These are phyloP conservation scores for Cyrtonyx montezumae DNA, from an alignment of 2,113 vertebrate genomes.

Conservation along the genomic window DNA sequence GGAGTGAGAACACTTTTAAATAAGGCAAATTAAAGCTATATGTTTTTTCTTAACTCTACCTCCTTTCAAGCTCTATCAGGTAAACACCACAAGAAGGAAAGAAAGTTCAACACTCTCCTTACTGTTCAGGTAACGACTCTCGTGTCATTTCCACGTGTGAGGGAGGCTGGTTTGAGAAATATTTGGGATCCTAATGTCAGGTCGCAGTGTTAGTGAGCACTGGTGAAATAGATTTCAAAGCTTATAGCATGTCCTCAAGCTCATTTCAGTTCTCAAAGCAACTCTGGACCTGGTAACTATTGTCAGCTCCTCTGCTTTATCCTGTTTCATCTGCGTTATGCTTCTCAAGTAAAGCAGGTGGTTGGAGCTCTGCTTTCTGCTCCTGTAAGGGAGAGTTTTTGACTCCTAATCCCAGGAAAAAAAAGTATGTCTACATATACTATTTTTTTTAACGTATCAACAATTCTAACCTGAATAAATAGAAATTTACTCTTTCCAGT, in stretches of 20 bases:
- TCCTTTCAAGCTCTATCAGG: background rate
- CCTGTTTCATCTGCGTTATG: background rate
- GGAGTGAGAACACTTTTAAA: background rate
- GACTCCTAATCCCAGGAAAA: background rate
- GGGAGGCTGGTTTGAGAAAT: background rate
- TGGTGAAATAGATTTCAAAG: background rate
- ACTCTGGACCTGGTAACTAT: background rate
- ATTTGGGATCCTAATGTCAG: background rate
- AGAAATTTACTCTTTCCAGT: background rate
- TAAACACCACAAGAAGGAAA: background rate
- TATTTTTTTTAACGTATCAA: background rate
- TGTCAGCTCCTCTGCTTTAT: background rate
- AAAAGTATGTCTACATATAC: background rate
- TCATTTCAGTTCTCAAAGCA: background rate
- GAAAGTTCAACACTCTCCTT: background rate
- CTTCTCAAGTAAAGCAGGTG: background rate
- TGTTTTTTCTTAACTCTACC: background rate
- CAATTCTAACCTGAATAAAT: background rate
- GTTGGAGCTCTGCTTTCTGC: background rate
- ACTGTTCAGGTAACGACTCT: background rate
- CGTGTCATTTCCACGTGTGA: accelerated
- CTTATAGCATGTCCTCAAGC: background rate
- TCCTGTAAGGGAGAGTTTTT: background rate
- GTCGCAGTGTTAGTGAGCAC: accelerated
- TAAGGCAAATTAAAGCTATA: background rate